Base-by-base conservation (phyloP, 1,140 invertebrate genomes). In the Amphibalanus amphitrite region DNA sequence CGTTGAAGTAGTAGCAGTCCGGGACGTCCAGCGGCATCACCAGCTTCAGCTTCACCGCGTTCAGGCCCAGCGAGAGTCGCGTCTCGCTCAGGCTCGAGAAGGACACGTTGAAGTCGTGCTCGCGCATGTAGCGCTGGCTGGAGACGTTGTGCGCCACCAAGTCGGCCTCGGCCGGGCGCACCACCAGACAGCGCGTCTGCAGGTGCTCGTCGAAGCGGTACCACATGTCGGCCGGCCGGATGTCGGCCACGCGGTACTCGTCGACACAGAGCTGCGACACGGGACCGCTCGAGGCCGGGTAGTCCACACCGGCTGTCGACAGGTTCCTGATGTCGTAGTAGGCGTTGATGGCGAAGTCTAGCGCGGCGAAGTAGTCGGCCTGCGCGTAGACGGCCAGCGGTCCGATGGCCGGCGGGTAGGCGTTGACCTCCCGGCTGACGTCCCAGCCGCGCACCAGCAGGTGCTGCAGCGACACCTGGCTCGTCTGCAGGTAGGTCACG, bases 401-500 rank as follows among this genome's bases (percentile, higher is more conserved):
- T 26, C 95, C 96, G 8, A 87, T 85, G 0, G 90, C 86, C 0
- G 96, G 95, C 28, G 97, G 97, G 82, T 98, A 99, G 0, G 90
- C 87, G 76, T 91, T 87, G 0, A 96, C 92, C 83, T 98, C 97
- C 76, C 91, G 86, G 10, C 86, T 87, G 0, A 90, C 33, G 17
- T 77, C 77, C 86, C 86, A 87, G 69, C 81, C 81, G 72, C 82
- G 76, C 25, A 86, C 74, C 75, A 97, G 97, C 59, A 99, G 81
- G 82, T 99, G 95, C 0, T 93, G 92, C 81, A 99, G 96, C 8
- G 93, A 87, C 59, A 97, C 86, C 74, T 88, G 85, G 78, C 94
- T 97, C 78, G 96, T 92, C 86, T 92, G 92, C 1, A 93, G 86
- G 78, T 97, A 98, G 79, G 94, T 95, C 0, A 97, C 93, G 81